phyloP scores from a whole-genome alignment of 2,888 invertebrate species.

The Polymixis flavicincta region DNA sequence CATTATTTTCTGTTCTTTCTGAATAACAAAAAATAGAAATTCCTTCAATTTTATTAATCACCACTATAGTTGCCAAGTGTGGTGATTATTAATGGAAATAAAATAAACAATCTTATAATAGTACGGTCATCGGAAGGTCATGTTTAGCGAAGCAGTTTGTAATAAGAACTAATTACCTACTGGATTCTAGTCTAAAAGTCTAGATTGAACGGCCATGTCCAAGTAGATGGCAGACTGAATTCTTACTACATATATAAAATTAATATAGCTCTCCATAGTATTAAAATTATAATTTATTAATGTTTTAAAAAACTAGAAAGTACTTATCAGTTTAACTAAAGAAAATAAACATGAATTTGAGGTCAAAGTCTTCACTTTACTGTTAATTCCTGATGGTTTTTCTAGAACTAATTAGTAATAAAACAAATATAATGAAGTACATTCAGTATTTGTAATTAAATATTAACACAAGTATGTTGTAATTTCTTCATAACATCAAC shows the following conservation, averaged over 20 bases:
- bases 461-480: not conserved
- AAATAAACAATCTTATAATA: slow-evolving; percentile 26
- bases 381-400: not conserved
- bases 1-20: not conserved
- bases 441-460: not conserved
- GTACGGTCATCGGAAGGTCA: slow-evolving; percentile 22
- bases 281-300: not conserved
- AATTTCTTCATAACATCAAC: not conserved
- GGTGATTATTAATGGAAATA: not conserved
- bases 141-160: not conserved
- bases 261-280: not conserved
- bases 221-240: not conserved
- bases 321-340: slow-evolving; percentile 2
- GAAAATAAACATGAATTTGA: not conserved
- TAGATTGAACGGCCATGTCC: not conserved
- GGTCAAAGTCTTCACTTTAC: not conserved
- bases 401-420: not conserved
- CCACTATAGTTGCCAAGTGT: slow-evolving; percentile 24
- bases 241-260: not conserved
- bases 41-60: slow-evolving; percentile 8
- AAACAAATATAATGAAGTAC: not conserved
- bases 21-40: slow-evolving; percentile 4
- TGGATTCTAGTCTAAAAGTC: not conserved
- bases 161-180: not conserved
- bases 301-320: not conserved